Evolutionary conservation across 2,797 vertebrate species (phyloP), one percentile per base, ranked within the genome.

Genomic region (Sebastes variabilis): DNA sequence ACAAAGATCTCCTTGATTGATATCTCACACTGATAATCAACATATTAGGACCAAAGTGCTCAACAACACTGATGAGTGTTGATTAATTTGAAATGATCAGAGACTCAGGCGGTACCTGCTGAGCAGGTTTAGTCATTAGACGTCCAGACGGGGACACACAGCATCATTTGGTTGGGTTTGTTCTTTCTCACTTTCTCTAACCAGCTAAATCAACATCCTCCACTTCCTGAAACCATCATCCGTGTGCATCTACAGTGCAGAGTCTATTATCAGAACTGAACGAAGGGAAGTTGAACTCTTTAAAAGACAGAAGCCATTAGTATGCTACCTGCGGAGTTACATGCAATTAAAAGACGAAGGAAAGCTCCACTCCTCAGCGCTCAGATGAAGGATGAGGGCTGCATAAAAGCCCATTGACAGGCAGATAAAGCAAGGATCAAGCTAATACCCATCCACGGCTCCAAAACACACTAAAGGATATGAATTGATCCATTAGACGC

Each of bases 21-120:
- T 68, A 70, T 60, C 62, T 79, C 75, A 81, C 58, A 56, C 69
- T 16, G 69, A 80, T 59, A 66, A 74, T 66, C 65, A 77, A 82
- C 73, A 77, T 58, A 79, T 65, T 34, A 75, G 73, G 79, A 88
- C 78, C 81, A 90, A 92, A 93, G 92, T 92, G 92, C 92, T 81
- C 42, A 54, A 72, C 72, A 87, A 86, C 80, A 87, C 72, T 46
- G 55, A 76, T 14, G 60, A 73, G 75, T 76, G 83, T 16, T 81
- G 80, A 80, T 78, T 79, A 4, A 80, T 81, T 58, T 87, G 72
- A 90, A 81, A 86, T 84, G 74, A 87, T 75, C 66, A 74, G 58
- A 82, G 60, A 71, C 75, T 58, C 72, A 5, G 62, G 42, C 27
- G 8, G 18, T 18, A 68, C 36, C 68, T 42, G 71, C 79, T 42